phyloP scores from a whole-genome alignment of 2,888 invertebrate genomes.

The Morinoia aosen region DNA sequence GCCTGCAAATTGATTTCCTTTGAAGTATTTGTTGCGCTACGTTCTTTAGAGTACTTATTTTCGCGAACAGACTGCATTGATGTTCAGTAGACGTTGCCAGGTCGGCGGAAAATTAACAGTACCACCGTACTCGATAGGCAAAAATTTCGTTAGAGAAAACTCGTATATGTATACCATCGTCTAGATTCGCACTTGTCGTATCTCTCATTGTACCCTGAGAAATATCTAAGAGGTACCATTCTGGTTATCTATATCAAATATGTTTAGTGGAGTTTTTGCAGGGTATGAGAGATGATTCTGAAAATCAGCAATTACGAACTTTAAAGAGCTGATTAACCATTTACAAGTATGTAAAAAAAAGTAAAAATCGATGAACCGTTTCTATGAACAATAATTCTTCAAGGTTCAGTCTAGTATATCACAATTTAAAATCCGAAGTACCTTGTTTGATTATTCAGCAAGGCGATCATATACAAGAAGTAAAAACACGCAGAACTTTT shows the following conservation, averaged over 20 bases:
- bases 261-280: background rate
- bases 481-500: background rate
- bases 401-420: background rate
- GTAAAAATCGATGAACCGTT: background rate
- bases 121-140: background rate
- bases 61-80: background rate
- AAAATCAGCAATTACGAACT: background rate
- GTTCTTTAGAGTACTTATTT: background rate
- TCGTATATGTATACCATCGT: background rate
- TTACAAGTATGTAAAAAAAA: background rate
- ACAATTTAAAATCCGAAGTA: background rate
- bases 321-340: background rate
- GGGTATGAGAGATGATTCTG: background rate
- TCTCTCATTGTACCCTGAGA: background rate
- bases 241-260: background rate
- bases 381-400: background rate
- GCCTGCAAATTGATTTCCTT: background rate
- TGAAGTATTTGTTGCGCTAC: background rate
- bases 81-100: background rate
- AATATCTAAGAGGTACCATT: background rate
- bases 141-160: background rate
- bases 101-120: background rate
- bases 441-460: background rate
- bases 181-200: background rate
- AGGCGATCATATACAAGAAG: background rate